These are phyloP conservation scores for Pseudomyrmex dendroicus DNA, from an alignment of 1,140 invertebrate genomes.

Conservation along the genomic window DNA sequence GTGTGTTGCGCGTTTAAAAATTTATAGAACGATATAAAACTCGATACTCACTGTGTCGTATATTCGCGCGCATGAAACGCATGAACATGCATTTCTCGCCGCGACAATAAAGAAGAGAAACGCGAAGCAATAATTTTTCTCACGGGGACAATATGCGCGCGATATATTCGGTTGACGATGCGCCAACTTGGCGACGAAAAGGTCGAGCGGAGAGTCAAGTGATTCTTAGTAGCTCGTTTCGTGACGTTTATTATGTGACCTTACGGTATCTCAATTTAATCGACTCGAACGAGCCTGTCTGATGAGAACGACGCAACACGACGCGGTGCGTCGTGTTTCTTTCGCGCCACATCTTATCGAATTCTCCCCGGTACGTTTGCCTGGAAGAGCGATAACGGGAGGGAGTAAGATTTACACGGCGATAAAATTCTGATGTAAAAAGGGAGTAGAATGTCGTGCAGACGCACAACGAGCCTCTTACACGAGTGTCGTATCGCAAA, in stretches of 20 bases:
- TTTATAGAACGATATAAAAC: too few species aligned
- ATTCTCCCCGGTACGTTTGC: slow-evolving; percentile 46
- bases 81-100: slow-evolving; percentile 1
- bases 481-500: slow-evolving; percentile 4
- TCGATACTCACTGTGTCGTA: too few species aligned
- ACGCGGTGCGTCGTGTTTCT: slow-evolving; percentile 24
- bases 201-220: slow-evolving; percentile 53
- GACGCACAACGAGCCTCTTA: slow-evolving; percentile 16
- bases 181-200: slow-evolving; percentile 33
- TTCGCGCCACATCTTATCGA: slow-evolving; percentile 51
- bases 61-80: too few species aligned
- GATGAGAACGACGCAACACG: slow-evolving; percentile 31
- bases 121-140: slow-evolving; percentile 16
- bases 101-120: slow-evolving; percentile 33
- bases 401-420: background rate
- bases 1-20: background rate
- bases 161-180: slow-evolving; percentile 14
- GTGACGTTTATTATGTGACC: slow-evolving; percentile 56
- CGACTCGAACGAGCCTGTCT: slow-evolving; percentile 16
- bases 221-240: slow-evolving; percentile 43
- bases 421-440: slow-evolving; percentile 68
- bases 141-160: background rate
- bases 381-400: slow-evolving; percentile 41
- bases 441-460: slow-evolving; percentile 57
- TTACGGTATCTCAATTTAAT: slow-evolving; percentile 49